Conservation (phyloP, 1,140 invertebrate species). For the Cherax quadricarinatus region DNA sequence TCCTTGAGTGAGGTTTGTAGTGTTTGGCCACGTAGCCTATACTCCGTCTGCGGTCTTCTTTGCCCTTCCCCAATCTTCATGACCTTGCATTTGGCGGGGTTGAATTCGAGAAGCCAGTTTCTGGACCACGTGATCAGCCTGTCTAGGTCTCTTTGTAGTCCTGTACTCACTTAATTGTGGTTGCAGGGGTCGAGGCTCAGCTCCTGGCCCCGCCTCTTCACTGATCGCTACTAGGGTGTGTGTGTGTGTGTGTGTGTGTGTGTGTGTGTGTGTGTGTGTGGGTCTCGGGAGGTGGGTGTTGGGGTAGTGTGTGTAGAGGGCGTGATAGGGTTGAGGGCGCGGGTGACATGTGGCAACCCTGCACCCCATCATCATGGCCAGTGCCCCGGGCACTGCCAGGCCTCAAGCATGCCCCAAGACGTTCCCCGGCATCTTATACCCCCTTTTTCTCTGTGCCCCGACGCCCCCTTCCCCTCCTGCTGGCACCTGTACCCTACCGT, state of each 20-base stretch:
- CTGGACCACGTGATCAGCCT: too few species aligned
- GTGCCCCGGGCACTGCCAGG: slow-evolving; percentile 42
- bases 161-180: too few species aligned
- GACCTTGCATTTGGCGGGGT: too few species aligned
- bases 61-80: too few species aligned
- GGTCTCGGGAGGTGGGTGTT: neutral
- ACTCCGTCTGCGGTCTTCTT: too few species aligned
- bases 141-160: too few species aligned
- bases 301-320: neutral
- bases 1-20: too few species aligned
- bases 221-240: too few species aligned
- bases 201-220: neutral
- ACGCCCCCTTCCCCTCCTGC: neutral
- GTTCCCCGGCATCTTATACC: slow-evolving; percentile 8
- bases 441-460: neutral
- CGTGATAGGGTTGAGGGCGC: neutral
- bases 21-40: too few species aligned
- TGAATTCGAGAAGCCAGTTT: too few species aligned
- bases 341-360: slow-evolving; percentile 55
- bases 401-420: slow-evolving; percentile 44
- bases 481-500: neutral
- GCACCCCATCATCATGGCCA: slow-evolving; percentile 27
- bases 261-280: slow-evolving; percentile 37
- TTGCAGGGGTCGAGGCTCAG: too few species aligned
- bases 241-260: slow-evolving; percentile 27